Base-by-base conservation (phyloP, 92 coral and sea anemone genomes). In the Bergia puertoricense region DNA sequence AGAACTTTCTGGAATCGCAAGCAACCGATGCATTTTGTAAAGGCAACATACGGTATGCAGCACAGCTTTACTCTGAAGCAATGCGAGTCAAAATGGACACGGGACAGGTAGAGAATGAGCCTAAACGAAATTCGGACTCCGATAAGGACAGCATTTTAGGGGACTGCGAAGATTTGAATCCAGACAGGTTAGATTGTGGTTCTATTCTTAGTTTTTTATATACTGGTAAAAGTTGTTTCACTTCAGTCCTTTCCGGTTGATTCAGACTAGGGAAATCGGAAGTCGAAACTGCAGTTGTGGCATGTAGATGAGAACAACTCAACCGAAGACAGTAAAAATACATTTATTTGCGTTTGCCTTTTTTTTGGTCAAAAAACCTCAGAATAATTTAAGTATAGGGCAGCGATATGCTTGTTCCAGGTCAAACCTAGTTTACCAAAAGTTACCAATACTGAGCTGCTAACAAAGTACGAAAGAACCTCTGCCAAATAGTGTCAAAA, bases 11-110 rank as follows among this genome's bases (percentile, higher is more conserved):
- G 36, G 87, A 84, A 71, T 71, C 79, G 18, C 78, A 84, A 84
- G 87, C 87, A 72, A 84, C 68, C 44, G 87, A 84, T 16, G 87
- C 77, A 2, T 84, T 84, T 37, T 84, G 87, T 72, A 84, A 84
- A 41, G 87, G 87, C 43, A 84, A 84, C 87, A 84, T 45, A 0
- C 87, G 79, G 45, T 84, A 84, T 74, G 87, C 87, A 8, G 78
- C 87, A 13, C 79, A 84, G 30, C 79, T 84, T 1, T 84, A 84
- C 66, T 71, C 87, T 50, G 44, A 84, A 74, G 87, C 67, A 41
- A 84, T 84, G 87, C 79, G 44, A 62, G 13, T 46, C 20, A 46
- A 84, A 84, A 45, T 84, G 79, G 87, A 84, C 46, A 37, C 50
- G 68, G 57, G 74, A 6, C 79, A 30, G 22, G 5, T 18, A 2